Conservation (phyloP, 2,113 vertebrate genomes). For the Seriola aureovittata region DNA sequence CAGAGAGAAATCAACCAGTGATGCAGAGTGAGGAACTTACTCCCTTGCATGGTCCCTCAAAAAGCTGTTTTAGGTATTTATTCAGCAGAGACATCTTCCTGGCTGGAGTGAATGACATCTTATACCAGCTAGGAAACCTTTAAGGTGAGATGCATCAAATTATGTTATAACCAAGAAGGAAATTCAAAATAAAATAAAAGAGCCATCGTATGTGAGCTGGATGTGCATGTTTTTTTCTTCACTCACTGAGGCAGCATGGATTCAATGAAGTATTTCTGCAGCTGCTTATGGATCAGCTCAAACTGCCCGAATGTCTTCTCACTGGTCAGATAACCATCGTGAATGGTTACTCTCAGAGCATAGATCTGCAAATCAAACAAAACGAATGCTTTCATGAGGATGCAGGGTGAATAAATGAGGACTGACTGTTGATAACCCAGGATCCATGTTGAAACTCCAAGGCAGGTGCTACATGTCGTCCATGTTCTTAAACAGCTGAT, state of each 20-base stretch:
- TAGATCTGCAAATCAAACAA: constrained; percentile 80
- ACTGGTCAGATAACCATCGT: constrained; percentile 79
- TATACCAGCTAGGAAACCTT: constrained; percentile 88
- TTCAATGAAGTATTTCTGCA: constrained; percentile 88
- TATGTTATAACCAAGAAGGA: not conserved
- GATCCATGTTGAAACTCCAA: not conserved
- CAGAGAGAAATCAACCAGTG: not conserved
- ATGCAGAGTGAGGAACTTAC: constrained; percentile 56
- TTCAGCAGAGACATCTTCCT: constrained; percentile 87
- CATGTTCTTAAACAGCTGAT: not conserved
- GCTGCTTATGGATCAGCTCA: constrained; percentile 86
- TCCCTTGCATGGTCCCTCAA: constrained; percentile 84
- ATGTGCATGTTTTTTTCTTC: not conserved
- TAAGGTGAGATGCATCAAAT: not conserved
- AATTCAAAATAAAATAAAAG: not conserved
- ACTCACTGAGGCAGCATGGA: constrained; percentile 89
- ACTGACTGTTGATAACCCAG: not conserved
- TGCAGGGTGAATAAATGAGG: not conserved
- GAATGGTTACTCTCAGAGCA: constrained; percentile 84
- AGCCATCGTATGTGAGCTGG: not conserved
- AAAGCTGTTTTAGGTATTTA: constrained; percentile 87
- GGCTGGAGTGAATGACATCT: constrained; percentile 80
- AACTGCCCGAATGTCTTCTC: constrained; percentile 88
- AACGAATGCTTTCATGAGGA: not conserved
- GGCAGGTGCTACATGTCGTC: not conserved